phyloP scores from a whole-genome alignment of 1,140 invertebrate species.

The Physella acuta region DNA sequence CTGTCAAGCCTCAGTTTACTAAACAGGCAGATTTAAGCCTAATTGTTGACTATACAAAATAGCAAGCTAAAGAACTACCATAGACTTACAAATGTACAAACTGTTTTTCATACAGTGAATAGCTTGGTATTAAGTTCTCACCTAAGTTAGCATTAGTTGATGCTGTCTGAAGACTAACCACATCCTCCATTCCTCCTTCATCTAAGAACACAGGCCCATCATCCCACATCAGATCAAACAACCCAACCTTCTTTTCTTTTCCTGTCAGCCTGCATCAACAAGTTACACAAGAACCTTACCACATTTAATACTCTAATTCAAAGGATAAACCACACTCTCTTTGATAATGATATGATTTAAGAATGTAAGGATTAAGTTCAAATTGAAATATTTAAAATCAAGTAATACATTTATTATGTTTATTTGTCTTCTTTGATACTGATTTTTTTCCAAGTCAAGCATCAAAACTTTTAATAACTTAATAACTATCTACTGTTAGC shows the following conservation, averaged over 20 bases:
- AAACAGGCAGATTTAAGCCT: too few species aligned
- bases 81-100: too few species aligned
- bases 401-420: not conserved
- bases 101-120: too few species aligned
- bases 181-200: conserved; percentile 31
- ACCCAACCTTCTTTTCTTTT: conserved; percentile 63
- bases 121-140: too few species aligned
- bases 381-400: not conserved
- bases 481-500: too few species aligned
- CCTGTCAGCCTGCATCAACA: conserved; percentile 55
- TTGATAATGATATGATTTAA: not conserved
- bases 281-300: not conserved
- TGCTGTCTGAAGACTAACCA: conserved; percentile 9
- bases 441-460: too few species aligned
- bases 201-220: conserved; percentile 61
- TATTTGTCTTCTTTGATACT: too few species aligned
- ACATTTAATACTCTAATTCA: too few species aligned
- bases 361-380: not conserved
- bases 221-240: conserved; percentile 66
- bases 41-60: too few species aligned
- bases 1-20: too few species aligned
- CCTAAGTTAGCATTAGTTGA: conserved; percentile 38
- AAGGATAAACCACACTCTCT: not conserved
- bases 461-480: too few species aligned
- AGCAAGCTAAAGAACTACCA: too few species aligned